These are phyloP conservation scores for Tryphoninae sp. DNA, from an alignment of 2,888 invertebrate species.

Conservation along the genomic window DNA sequence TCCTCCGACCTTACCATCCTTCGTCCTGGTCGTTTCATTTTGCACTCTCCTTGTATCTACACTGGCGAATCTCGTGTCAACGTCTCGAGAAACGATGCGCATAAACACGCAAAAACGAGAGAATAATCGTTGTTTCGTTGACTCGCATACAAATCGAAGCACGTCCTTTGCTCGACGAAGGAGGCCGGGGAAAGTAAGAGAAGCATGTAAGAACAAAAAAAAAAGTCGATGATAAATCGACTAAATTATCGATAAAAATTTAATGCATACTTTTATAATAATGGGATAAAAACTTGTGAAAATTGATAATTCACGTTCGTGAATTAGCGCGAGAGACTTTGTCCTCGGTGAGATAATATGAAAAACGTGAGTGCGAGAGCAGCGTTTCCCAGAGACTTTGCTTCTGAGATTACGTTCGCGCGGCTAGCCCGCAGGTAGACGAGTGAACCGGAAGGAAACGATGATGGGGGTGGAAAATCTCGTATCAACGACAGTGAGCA, in stretches of 20 bases:
- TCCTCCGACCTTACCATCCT: neutral
- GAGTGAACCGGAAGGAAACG: conserved; percentile 57
- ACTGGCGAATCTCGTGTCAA: conserved; percentile 59
- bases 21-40: conserved; percentile 40
- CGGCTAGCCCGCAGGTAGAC: conserved; percentile 37
- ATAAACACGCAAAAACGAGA: neutral
- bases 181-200: neutral
- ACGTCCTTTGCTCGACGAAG: neutral
- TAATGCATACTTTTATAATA: too few relatives aligned
- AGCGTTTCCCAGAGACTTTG: neutral
- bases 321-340: neutral
- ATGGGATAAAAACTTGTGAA: too few relatives aligned
- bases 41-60: conserved; percentile 53
- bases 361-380: neutral
- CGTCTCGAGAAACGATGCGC: conserved; percentile 48
- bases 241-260: neutral
- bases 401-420: conserved; percentile 11
- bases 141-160: conserved; percentile 62
- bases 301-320: too few relatives aligned
- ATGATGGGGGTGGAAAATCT: conserved; percentile 1
- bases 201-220: neutral
- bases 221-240: neutral
- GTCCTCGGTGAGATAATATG: neutral
- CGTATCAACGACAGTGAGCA: neutral
- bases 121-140: conserved; percentile 65